Percentiles rank a stretch among this genome's conserved stretches.
phyloP scores from a whole-genome alignment of 37 sponge, comb jelly and placozoan species.

The Bolinopsis microptera region DNA sequence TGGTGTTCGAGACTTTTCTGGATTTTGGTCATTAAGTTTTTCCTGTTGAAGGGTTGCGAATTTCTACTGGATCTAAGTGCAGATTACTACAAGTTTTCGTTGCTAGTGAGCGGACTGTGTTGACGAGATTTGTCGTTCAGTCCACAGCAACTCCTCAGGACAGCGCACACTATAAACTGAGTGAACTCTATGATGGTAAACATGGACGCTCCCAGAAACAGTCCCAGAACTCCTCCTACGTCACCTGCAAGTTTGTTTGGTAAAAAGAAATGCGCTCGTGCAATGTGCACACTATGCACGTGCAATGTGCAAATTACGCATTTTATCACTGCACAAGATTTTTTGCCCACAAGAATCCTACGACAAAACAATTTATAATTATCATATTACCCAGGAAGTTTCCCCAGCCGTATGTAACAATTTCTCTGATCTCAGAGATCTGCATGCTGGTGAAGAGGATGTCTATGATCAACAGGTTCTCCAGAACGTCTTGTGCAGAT shows the following conservation, averaged over 20 bases:
- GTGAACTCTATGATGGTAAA: constrained; percentile 30
- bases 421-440: constrained; percentile 11
- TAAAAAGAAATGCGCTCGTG: no score
- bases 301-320: no score
- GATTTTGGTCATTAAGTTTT: no score
- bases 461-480: constrained; percentile 34
- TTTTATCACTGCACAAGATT: no score
- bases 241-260: not conserved
- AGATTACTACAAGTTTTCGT: not conserved
- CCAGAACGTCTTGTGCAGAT: not conserved
- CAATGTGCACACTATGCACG: no score
- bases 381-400: constrained; percentile 30
- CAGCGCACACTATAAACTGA: not conserved
- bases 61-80: no score
- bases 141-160: constrained; percentile 13
- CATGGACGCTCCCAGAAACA: constrained; percentile 30
- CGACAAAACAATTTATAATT: not conserved
- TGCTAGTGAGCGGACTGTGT: not conserved
- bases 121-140: not conserved
- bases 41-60: no score
- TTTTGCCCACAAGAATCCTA: no score
- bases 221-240: constrained; percentile 21
- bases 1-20: no score
- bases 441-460: constrained; percentile 51
- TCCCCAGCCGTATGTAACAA: constrained; percentile 36